Percentiles rank a stretch among this genome's conserved stretches.
Conservation (phyloP, 2,113 vertebrate genomes). For the Isurus oxyrinchus region DNA sequence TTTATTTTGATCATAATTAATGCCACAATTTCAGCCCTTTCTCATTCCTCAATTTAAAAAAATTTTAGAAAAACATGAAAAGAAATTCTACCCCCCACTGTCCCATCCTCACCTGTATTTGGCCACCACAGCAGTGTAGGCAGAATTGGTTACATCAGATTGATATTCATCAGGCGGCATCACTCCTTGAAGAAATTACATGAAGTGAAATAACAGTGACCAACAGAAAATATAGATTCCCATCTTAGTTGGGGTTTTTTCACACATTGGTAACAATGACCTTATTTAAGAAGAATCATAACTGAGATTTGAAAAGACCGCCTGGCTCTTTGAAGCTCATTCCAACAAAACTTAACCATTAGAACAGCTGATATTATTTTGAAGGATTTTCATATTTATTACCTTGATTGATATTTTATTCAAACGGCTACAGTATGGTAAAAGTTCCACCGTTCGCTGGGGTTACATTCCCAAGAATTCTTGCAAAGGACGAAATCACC, state of each 20-base stretch:
- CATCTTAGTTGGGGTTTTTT: background rate
- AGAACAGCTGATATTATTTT: background rate
- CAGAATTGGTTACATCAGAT: slow-evolving; percentile 71
- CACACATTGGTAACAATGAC: background rate
- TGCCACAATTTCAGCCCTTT: background rate
- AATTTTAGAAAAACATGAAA: background rate
- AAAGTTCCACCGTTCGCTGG: too few species aligned
- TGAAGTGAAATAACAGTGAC: background rate
- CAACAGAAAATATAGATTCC: background rate
- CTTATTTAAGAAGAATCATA: background rate
- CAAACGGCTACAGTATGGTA: background rate
- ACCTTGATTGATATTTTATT: background rate
- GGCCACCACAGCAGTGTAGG: slow-evolving; percentile 80
- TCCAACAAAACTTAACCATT: background rate
- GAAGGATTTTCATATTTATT: background rate
- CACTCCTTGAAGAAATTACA: slow-evolving; percentile 62
- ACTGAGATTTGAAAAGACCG: background rate
- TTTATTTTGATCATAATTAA: background rate
- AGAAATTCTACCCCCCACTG: background rate
- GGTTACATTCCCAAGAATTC: too few species aligned
- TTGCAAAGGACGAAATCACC: too few species aligned
- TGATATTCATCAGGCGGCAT: slow-evolving; percentile 92
- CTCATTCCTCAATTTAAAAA: background rate
- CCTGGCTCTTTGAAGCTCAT: background rate
- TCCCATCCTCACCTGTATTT: slow-evolving; percentile 62